Base-by-base conservation (phyloP, 2,888 invertebrate genomes). In the Perithous albicinctus region DNA sequence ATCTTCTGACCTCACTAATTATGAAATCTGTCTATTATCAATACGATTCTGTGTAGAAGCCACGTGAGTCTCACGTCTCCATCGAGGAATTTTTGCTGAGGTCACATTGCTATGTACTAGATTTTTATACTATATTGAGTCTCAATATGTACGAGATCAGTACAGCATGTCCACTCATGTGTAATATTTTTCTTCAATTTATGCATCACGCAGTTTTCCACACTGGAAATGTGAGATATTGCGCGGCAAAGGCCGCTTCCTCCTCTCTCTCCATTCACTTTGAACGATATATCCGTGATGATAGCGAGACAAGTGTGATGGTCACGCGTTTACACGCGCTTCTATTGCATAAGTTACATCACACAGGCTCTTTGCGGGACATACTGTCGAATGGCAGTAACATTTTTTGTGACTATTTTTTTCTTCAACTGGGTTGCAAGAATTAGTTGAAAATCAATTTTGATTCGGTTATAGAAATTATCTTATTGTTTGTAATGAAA, bases 341-440 rank as follows among this genome's bases (percentile, higher is more conserved):
- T 38, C 3, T 46, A 72, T 72, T 59, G 26, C n/a, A 66, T 64
- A 72, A 56, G 64, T 72, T 78, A 64, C 56, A 23, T 66, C 56
- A 51, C 56, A 35, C 56, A 20, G 35, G 4, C 18, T 59, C n/a
- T 18, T 59, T n/a, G 15, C 1, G 15, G 29, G 18, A 15, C 15
- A 29, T 59, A n/a, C n/a, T 32, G 15, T 35, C n/a, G n/a, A 7
- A 59, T 59, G 15, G 35, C 59, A n/a, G n/a, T n/a, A n/a, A n/a
- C n/a, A n/a, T n/a, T n/a, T n/a, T n/a, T n/a, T n/a, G n/a, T n/a
- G n/a, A n/a, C n/a, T n/a, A n/a, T n/a, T n/a, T n/a, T n/a, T n/a
- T n/a, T n/a, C n/a, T n/a, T n/a, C n/a, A n/a, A n/a, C n/a, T n/a
- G n/a, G n/a, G n/a, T n/a, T n/a, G n/a, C n/a, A n/a, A n/a, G n/a